These are phyloP conservation scores for Varanus salvator DNA, from an alignment of 2,113 vertebrate genomes.

Conservation along the genomic window DNA sequence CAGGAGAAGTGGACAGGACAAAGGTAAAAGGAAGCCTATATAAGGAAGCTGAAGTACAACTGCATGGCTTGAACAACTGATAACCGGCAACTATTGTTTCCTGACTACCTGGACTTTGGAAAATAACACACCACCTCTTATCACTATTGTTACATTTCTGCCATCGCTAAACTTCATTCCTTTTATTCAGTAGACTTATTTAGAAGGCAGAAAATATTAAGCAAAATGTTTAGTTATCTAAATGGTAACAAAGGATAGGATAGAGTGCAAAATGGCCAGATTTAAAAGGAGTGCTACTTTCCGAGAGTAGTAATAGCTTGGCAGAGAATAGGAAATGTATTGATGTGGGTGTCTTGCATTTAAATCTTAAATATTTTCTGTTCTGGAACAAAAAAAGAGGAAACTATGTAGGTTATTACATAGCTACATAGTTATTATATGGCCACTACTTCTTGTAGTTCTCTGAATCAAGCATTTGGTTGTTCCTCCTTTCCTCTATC, in stretches of 20 bases:
- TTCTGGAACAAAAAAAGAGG: too few relatives aligned
- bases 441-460: too few relatives aligned
- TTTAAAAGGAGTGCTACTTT: not conserved
- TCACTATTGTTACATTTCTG: constrained; percentile 11
- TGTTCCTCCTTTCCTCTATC: not conserved
- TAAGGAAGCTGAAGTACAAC: constrained; percentile 1
- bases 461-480: not conserved
- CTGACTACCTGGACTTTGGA: not conserved
- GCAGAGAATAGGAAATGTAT: not conserved
- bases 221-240: not conserved
- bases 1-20: not conserved
- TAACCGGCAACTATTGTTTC: not conserved
- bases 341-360: not conserved
- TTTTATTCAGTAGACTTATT: constrained; percentile 35
- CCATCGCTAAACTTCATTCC: constrained; percentile 42
- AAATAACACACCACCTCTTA: not conserved
- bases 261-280: not conserved
- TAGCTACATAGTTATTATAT: not conserved
- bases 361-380: not conserved
- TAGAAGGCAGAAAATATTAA: not conserved
- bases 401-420: too few relatives aligned
- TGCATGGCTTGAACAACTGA: not conserved
- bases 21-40: constrained; percentile 21
- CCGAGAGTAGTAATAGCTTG: not conserved
- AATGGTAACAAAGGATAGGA: not conserved